Evolutionary conservation across 2,113 vertebrate species (phyloP).

Genomic region (Pedionomus torquatus): DNA sequence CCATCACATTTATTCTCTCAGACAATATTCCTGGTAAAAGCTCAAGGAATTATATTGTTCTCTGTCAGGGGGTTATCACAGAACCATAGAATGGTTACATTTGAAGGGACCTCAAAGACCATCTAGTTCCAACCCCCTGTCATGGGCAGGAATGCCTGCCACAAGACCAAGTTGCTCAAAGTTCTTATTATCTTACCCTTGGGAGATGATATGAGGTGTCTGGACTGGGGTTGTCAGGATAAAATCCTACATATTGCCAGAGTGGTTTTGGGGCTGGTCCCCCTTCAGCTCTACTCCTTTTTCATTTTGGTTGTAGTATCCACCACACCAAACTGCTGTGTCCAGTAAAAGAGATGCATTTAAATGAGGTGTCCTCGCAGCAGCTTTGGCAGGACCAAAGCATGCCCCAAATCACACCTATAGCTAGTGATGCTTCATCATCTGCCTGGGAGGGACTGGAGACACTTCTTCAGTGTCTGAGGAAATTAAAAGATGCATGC

Average conservation of each 20-base stretch:
- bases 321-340: background rate
- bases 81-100: background rate
- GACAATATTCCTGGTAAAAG: background rate
- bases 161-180: background rate
- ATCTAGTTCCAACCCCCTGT: background rate
- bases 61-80: background rate
- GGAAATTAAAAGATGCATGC: background rate
- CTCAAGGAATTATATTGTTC: background rate
- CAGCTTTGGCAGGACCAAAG: background rate
- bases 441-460: background rate
- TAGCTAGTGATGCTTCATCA: background rate
- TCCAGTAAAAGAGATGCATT: background rate
- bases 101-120: background rate
- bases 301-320: background rate
- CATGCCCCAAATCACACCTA: fast-evolving
- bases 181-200: background rate
- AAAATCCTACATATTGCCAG: background rate
- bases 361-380: background rate
- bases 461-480: background rate
- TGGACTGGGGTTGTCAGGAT: background rate
- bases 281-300: background rate
- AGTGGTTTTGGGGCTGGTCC: background rate
- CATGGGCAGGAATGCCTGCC: background rate
- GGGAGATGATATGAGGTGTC: background rate
- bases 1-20: background rate